A percentile compares a stretch with the other conserved stretches of the same genome.
Evolutionary conservation across 2,888 invertebrate genomes (phyloP).

Genomic region (Apotomis turbidana): DNA sequence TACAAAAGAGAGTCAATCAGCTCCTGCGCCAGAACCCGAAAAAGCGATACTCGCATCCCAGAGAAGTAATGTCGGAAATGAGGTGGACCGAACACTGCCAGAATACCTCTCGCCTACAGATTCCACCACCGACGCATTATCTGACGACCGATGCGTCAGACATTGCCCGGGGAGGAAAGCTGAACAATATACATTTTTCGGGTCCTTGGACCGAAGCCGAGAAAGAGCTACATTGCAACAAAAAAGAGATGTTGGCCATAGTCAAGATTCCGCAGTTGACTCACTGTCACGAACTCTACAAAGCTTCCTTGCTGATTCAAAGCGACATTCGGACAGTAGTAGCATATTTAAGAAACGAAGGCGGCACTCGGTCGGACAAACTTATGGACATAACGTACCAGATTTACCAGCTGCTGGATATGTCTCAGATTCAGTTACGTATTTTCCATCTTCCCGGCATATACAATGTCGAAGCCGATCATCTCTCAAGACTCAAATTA

Average conservation of each 20-base stretch:
- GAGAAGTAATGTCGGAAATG: not conserved
- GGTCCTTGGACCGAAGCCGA: too few species aligned
- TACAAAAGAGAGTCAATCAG: not conserved
- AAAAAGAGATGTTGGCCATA: too few species aligned
- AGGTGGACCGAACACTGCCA: not conserved
- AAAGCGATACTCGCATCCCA: not conserved
- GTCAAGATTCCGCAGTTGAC: too few species aligned
- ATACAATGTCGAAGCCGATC: constrained; percentile 1
- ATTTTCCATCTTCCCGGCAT: not conserved
- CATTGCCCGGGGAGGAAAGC: constrained; percentile 42
- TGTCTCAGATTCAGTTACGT: not conserved
- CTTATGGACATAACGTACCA: not conserved
- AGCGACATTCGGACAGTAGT: too few species aligned
- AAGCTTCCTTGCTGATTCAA: not conserved
- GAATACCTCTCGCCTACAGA: too few species aligned
- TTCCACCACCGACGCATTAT: constrained; percentile 16
- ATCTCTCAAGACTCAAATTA: not conserved
- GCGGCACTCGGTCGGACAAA: not conserved
- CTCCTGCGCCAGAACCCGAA: too few species aligned
- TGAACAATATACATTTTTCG: not conserved
- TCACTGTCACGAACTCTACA: too few species aligned
- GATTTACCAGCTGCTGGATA: not conserved
- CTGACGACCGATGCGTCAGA: constrained; percentile 46
- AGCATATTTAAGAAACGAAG: not conserved
- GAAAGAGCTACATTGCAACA: too few species aligned